These are phyloP conservation scores for Channa argus DNA, from an alignment of 2,113 vertebrate species.

Conservation along the genomic window DNA sequence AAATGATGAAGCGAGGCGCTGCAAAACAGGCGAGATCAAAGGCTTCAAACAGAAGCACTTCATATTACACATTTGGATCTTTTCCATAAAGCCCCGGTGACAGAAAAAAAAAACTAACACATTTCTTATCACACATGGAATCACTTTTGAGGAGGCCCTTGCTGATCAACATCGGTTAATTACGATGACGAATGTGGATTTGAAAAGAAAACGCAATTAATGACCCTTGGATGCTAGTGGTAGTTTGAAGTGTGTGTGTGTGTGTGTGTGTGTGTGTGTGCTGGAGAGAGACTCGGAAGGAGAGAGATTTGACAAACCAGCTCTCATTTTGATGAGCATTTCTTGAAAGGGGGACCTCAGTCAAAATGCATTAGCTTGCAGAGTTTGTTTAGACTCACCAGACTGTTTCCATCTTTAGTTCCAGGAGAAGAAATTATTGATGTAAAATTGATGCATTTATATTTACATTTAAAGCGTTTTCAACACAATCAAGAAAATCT, in stretches of 20 bases:
- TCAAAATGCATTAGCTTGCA: constrained; percentile 30
- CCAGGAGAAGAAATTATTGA: constrained; percentile 46
- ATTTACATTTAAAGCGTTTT: constrained; percentile 27
- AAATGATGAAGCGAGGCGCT: constrained; percentile 75
- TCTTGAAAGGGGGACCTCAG: constrained; percentile 36
- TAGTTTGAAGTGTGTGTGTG: constrained; percentile 25
- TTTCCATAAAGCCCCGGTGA: constrained; percentile 84
- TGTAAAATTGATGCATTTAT: neutral
- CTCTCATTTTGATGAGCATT: constrained; percentile 65
- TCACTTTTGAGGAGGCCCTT: constrained; percentile 82
- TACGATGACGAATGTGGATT: constrained; percentile 82
- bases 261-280: constrained; percentile 2
- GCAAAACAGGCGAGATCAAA: constrained; percentile 87
- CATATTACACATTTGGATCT: constrained; percentile 89
- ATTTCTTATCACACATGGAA: constrained; percentile 88
- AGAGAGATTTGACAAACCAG: constrained; percentile 45
- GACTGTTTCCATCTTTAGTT: constrained; percentile 49
- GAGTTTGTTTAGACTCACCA: constrained; percentile 56
- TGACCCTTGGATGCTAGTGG: constrained; percentile 75
- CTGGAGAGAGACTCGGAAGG: constrained; percentile 3
- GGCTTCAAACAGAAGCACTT: constrained; percentile 86
- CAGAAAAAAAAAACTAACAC: constrained; percentile 74
- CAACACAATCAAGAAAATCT: constrained; percentile 38
- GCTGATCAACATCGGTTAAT: constrained; percentile 87
- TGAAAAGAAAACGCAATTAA: constrained; percentile 86